Conservation (phyloP, 2,113 vertebrate species). For the Silurus asotus region DNA sequence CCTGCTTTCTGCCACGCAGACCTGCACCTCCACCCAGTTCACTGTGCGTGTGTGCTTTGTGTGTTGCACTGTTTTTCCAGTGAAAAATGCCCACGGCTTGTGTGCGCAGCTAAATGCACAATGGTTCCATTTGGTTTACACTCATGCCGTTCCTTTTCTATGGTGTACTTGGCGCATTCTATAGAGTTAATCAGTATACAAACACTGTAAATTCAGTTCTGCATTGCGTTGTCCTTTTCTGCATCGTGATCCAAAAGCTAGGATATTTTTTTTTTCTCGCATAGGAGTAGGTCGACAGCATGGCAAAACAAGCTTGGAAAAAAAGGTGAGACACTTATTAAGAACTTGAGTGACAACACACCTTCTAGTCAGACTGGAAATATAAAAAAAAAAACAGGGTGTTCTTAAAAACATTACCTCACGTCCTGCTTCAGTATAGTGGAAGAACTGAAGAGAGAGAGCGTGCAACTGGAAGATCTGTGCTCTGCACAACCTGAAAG, state of each 20-base stretch:
- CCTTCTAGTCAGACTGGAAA: constrained; percentile 20
- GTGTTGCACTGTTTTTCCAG: constrained; percentile 21
- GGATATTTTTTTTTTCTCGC: neutral
- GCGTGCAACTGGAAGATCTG: constrained; percentile 23
- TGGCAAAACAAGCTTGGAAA: neutral
- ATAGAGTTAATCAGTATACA: no score
- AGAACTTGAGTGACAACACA: neutral
- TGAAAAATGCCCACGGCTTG: constrained; percentile 12
- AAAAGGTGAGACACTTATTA: neutral
- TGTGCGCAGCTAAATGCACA: constrained; percentile 4
- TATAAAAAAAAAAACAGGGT: neutral
- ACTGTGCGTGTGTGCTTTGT: neutral
- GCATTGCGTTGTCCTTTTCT: neutral
- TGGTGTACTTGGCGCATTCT: neutral
- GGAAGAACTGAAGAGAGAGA: constrained; percentile 4
- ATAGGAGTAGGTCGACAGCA: neutral
- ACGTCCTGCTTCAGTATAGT: constrained; percentile 17
- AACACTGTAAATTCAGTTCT: no score
- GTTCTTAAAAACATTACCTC: constrained; percentile 44
- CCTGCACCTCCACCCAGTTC: constrained; percentile 21
- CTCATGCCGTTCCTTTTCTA: neutral
- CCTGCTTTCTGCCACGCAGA: constrained; percentile 22
- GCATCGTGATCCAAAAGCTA: neutral
- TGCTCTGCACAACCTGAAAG: constrained; percentile 16
- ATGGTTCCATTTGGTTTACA: neutral